A percentile compares a stretch with the other conserved stretches of the same genome.
Conservation (phyloP, 2,888 invertebrate species). For the Lagria hirta region DNA sequence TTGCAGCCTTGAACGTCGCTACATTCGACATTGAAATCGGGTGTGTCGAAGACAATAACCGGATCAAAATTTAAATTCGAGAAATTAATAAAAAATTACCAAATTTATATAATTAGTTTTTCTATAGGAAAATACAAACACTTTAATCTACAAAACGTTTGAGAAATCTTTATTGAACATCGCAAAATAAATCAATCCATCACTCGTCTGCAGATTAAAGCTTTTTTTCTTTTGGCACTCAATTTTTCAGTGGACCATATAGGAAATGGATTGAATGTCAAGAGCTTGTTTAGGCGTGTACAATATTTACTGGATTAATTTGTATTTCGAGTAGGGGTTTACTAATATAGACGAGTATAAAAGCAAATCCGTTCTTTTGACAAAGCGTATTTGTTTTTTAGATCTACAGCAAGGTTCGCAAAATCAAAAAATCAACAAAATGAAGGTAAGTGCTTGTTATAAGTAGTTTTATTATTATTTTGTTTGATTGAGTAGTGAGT, state of each 20-base stretch:
- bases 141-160: too few relatives aligned
- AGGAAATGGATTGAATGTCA: conserved; percentile 33
- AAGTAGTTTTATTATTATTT: too few relatives aligned
- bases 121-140: too few relatives aligned
- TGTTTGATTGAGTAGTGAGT: too few relatives aligned
- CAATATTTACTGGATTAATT: conserved; percentile 25
- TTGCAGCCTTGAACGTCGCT: conserved; percentile 21
- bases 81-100: too few relatives aligned
- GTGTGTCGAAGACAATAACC: conserved; percentile 25
- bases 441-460: conserved; percentile 24
- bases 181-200: too few relatives aligned
- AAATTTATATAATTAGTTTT: too few relatives aligned
- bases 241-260: conserved; percentile 14
- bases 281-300: conserved; percentile 32
- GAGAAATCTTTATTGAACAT: too few relatives aligned
- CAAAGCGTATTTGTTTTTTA: conserved; percentile 26
- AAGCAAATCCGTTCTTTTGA: conserved; percentile 20
- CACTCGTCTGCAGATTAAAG: too few relatives aligned
- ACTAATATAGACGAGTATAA: conserved; percentile 23
- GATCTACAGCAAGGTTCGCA: conserved; percentile 17
- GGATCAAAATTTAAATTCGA: conserved; percentile 20
- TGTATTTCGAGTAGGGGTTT: conserved; percentile 24
- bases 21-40: conserved; percentile 23
- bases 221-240: conserved; percentile 1
- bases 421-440: conserved; percentile 15